Evolutionary conservation across 2,888 invertebrate species (phyloP), one percentile per base, ranked within the genome.

Genomic region (Caenorhabditis sulstoni): DNA sequence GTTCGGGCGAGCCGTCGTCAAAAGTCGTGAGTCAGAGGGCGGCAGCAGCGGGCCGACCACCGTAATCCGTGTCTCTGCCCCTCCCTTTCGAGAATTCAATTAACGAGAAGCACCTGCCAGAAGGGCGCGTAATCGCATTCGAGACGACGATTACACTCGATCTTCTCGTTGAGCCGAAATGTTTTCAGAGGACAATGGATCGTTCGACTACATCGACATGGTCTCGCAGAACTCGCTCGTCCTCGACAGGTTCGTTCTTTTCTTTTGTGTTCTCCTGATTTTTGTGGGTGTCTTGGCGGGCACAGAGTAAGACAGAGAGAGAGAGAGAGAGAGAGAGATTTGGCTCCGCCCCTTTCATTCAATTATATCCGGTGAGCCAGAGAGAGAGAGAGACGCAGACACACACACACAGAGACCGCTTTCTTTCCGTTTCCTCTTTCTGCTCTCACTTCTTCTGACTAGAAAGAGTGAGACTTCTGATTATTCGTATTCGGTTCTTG

Each of bases 131-230:
- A n/a, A n/a, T n/a, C n/a, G n/a, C n/a, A n/a, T n/a, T n/a, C n/a
- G n/a, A n/a, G n/a, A n/a, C n/a, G n/a, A n/a, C n/a, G n/a, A n/a
- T n/a, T n/a, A n/a, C n/a, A n/a, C n/a, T n/a, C n/a, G n/a, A n/a
- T n/a, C n/a, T n/a, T n/a, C n/a, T n/a, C n/a, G n/a, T n/a, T 41
- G 7, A 41, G 41, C 11, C 7, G 47, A 20, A 47, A 66, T 59
- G 49, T 20, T 73, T 73, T 50, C 71, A 73, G 73, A 79, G 35
- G 67, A 73, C 44, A 62, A 73, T 47, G 67, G 59, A 35, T 67
- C 73, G 29, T 73, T 79, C 59, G 78, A 78, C 39, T 78, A 71
- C 57, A 78, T 71, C 35, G 78, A 78, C 61, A 71, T 78, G 78
- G 66, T 71, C 12, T 71, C 78, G 9, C 76, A 68, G 44, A 68